These are phyloP conservation scores for Gadus macrocephalus DNA, from an alignment of 2,113 vertebrate species.

Conservation along the genomic window DNA sequence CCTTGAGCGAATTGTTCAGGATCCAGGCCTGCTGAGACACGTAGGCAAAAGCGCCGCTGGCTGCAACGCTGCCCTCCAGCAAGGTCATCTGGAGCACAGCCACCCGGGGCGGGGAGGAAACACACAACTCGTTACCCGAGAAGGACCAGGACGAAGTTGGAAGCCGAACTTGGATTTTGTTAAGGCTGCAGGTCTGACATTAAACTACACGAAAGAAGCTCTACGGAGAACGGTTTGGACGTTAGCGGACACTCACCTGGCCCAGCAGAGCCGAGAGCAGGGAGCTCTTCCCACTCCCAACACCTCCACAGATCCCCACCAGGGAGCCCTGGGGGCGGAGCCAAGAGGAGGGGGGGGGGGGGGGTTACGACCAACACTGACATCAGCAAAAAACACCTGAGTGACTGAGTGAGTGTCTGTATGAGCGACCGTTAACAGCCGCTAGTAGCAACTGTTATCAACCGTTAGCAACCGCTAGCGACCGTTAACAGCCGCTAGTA, in stretches of 20 bases:
- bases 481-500: too few relatives aligned
- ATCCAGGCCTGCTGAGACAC: conserved; percentile 81
- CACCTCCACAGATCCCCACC: conserved; percentile 77
- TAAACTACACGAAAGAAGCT: neutral
- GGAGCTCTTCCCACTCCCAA: conserved; percentile 80
- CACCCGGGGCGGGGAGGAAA: neutral
- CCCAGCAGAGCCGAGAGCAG: conserved; percentile 79
- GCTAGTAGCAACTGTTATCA: too few relatives aligned
- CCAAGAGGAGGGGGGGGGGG: neutral
- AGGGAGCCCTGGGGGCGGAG: conserved; percentile 65
- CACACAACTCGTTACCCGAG: neutral
- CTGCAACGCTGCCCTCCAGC: conserved; percentile 71
- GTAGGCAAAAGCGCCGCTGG: conserved; percentile 69
- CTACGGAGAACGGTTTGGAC: neutral
- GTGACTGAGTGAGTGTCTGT: too few relatives aligned
- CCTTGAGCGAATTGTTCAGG: conserved; percentile 74
- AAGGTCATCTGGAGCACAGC: conserved; percentile 70
- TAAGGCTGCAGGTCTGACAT: neutral
- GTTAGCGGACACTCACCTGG: conserved; percentile 64
- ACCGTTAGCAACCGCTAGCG: too few relatives aligned
- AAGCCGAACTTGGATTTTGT: too few relatives aligned
- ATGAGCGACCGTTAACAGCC: neutral
- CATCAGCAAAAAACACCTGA: neutral
- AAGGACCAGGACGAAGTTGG: too few relatives aligned
- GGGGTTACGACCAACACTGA: too few relatives aligned